phyloP scores from a whole-genome alignment of 2,797 vertebrate genomes.

The Ateles fusciceps region DNA sequence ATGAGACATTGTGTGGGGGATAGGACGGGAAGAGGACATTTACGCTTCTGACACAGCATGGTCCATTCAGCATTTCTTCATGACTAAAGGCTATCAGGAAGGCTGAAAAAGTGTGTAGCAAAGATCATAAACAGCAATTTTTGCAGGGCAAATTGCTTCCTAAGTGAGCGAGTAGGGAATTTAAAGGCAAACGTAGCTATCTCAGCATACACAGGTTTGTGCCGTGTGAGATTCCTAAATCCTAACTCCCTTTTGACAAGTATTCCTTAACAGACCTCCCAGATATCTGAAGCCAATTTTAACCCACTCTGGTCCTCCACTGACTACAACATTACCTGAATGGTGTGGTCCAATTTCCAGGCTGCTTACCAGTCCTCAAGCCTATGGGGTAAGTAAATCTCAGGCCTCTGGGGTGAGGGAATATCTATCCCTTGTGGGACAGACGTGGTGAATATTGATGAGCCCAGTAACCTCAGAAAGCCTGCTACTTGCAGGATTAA shows the following conservation, averaged over 20 bases:
- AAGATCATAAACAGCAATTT: constrained; percentile 44
- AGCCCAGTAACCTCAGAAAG: neutral
- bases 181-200: neutral
- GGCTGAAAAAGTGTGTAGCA: neutral
- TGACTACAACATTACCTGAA: constrained; percentile 85
- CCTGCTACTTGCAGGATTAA: neutral
- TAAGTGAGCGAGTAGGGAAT: neutral
- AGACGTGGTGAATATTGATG: neutral
- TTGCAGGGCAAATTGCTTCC: neutral
- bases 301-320: constrained; percentile 88
- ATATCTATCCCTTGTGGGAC: neutral
- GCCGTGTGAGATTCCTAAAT: neutral
- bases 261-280: constrained; percentile 80
- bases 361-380: constrained; percentile 84
- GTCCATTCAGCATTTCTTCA: neutral
- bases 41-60: neutral
- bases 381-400: constrained; percentile 84
- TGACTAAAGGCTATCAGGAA: neutral
- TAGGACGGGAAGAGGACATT: neutral
- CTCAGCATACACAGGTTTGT: neutral
- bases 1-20: neutral
- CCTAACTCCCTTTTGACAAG: constrained; percentile 7
- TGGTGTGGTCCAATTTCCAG: constrained; percentile 86
- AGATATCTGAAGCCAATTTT: constrained; percentile 89
- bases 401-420: constrained; percentile 84